A percentile compares a stretch with the other conserved stretches of the same genome.
Conservation (phyloP, 2,797 vertebrate genomes). For the Gymnoscopelus braueri region DNA sequence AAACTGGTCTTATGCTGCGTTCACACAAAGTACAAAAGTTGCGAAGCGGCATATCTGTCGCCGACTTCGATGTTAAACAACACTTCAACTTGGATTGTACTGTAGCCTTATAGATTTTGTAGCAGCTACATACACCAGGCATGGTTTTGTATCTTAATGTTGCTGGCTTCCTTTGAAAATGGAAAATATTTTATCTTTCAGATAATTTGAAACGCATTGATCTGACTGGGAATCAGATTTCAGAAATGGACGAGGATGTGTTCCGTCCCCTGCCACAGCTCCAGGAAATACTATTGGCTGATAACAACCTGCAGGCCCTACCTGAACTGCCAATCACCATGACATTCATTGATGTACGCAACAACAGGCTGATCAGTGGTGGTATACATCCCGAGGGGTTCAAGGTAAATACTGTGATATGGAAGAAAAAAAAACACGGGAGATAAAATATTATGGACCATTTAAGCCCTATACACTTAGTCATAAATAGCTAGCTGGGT, state of each 20-base stretch:
- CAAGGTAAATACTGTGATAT: slow-evolving; percentile 59
- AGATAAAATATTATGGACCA: too few species aligned
- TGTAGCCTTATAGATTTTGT: too few species aligned
- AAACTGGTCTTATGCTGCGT: too few species aligned
- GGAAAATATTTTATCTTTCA: slow-evolving; percentile 43
- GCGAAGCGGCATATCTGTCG: too few species aligned
- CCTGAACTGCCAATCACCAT: slow-evolving; percentile 79
- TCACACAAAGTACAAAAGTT: too few species aligned
- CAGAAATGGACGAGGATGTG: slow-evolving; percentile 68
- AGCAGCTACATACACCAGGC: too few species aligned
- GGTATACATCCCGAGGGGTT: slow-evolving; percentile 79
- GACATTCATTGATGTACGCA: slow-evolving; percentile 73
- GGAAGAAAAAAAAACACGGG: not conserved
- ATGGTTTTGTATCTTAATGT: too few species aligned
- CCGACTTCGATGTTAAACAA: too few species aligned
- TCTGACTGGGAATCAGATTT: slow-evolving; percentile 83
- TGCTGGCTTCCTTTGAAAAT: too few species aligned
- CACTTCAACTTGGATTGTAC: too few species aligned
- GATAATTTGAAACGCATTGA: slow-evolving; percentile 84
- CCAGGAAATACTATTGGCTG: slow-evolving; percentile 79
- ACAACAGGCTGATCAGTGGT: slow-evolving; percentile 78
- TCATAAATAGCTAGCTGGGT: too few species aligned
- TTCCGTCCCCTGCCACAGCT: slow-evolving; percentile 77
- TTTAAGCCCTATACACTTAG: not conserved
- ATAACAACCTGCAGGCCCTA: slow-evolving; percentile 79